These are phyloP conservation scores for Tribolium madens DNA, from an alignment of 1,140 invertebrate species.

Conservation along the genomic window DNA sequence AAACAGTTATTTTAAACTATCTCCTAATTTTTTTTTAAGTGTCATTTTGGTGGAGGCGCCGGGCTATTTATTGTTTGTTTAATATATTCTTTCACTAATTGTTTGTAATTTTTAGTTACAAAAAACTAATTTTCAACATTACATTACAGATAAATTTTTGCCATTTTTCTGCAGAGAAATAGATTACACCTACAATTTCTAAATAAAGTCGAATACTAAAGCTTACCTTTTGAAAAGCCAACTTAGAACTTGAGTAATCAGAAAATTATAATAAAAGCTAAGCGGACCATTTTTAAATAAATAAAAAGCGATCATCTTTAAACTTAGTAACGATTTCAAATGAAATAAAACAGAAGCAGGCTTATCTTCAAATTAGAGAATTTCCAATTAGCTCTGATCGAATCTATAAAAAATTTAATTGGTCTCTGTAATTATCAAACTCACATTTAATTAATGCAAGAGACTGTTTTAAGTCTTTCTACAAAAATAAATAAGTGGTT, in stretches of 20 bases:
- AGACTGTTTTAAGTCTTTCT: neutral
- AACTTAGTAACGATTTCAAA: neutral
- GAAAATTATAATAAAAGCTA: neutral
- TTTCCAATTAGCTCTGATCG: neutral
- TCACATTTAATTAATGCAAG: slow-evolving; percentile 28
- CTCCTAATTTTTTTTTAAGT: too few relatives aligned
- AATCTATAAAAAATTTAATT: slow-evolving; percentile 24
- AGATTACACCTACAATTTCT: neutral
- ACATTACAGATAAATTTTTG: too few relatives aligned
- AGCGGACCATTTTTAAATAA: neutral
- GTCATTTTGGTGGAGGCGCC: too few relatives aligned
- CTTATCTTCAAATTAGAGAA: neutral
- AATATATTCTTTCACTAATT: too few relatives aligned
- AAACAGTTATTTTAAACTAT: too few relatives aligned
- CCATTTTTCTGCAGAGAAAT: too few relatives aligned
- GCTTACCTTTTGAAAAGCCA: neutral
- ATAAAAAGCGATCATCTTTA: neutral
- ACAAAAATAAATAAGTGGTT: slow-evolving; percentile 9
- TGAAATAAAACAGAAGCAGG: neutral
- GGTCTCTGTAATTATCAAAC: neutral
- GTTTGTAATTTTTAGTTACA: too few relatives aligned
- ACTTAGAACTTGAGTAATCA: neutral
- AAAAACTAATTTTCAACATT: too few relatives aligned
- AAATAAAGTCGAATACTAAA: too few relatives aligned
- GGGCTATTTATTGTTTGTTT: too few relatives aligned